Evolutionary conservation across 1,140 invertebrate species (phyloP), one percentile per base, ranked within the genome.

Genomic region (Aphaenogaster ashmeadi): DNA sequence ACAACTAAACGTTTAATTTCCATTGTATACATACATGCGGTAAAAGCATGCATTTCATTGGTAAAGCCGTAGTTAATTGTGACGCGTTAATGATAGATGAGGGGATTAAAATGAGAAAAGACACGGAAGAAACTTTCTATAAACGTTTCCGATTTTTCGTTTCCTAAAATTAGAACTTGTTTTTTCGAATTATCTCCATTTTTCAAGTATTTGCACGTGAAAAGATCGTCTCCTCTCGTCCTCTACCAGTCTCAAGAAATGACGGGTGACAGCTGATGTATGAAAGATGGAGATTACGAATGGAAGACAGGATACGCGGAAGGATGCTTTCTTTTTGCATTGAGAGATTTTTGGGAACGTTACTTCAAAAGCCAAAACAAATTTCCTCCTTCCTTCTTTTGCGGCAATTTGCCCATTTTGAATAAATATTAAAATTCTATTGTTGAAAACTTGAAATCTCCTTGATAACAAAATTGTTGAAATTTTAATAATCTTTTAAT

Each of bases 241-340:
- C 7, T 36, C 38, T n/a, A 47, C n/a, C 64, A 41, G 1, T 80
- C 47, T 69, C 38, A 50, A 50, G 33, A 75, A 80, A 84, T 87
- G 89, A 90, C 74, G 66, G 78, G 72, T 87, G 78, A 47, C 79
- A 74, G 66, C 62, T 90, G 89, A 89, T 87, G 72, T 74, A 89
- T 89, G 88, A 90, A 90, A 75, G 58, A 89, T 75, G 60, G 47
- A 89, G 87, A 90, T 90, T 69, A 64, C 66, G 66, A 84, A 11
- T 33, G 80, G 58, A 88, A 89, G 50, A 36, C 21, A 50, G 47
- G 13, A 83, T 33, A 66, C 71, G 11, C 71, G 15, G 15, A 56
- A 27, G 7, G 36, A 54, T 44, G 36, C 8, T 21, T 11, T 38
- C 87, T 74, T 88, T 89, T 85, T 60, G 72, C 87, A 88, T 79